A percentile compares a stretch with the other conserved stretches of the same genome.
Evolutionary conservation across 2,113 vertebrate species (phyloP).

Genomic region (Crocuta crocuta): DNA sequence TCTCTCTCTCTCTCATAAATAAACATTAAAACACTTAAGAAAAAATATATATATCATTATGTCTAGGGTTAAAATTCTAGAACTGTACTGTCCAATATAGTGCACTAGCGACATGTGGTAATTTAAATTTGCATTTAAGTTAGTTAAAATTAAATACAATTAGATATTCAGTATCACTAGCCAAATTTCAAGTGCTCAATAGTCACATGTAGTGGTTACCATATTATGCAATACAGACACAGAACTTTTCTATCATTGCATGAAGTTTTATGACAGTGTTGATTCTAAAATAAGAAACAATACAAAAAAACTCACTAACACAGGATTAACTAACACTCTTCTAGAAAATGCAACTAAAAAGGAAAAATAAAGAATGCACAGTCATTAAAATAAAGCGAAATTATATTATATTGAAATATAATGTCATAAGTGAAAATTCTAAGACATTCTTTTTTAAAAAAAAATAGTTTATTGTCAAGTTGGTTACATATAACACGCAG

Average conservation of each 20-base stretch:
- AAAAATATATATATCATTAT: not conserved
- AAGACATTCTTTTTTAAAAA: not conserved
- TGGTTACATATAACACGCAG: too few species aligned
- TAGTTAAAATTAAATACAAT: not conserved
- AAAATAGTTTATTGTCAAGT: too few species aligned
- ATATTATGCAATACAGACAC: not conserved
- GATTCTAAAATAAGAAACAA: not conserved
- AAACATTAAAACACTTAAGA: too few species aligned
- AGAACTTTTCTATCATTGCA: not conserved
- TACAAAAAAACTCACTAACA: not conserved
- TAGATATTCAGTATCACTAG: not conserved
- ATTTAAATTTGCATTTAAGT: conserved; percentile 4
- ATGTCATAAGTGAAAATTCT: not conserved
- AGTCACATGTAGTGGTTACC: not conserved
- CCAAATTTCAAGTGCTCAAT: not conserved
- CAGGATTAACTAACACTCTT: not conserved
- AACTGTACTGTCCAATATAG: not conserved
- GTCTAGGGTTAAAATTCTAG: not conserved
- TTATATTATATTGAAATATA: not conserved
- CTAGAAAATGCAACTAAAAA: not conserved
- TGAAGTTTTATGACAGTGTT: not conserved
- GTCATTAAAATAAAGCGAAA: not conserved
- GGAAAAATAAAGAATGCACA: not conserved
- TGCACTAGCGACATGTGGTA: not conserved
- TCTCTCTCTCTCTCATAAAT: too few species aligned